phyloP scores from a whole-genome alignment of 1,140 invertebrate species.

The Pseudomyrmex dendroicus region DNA sequence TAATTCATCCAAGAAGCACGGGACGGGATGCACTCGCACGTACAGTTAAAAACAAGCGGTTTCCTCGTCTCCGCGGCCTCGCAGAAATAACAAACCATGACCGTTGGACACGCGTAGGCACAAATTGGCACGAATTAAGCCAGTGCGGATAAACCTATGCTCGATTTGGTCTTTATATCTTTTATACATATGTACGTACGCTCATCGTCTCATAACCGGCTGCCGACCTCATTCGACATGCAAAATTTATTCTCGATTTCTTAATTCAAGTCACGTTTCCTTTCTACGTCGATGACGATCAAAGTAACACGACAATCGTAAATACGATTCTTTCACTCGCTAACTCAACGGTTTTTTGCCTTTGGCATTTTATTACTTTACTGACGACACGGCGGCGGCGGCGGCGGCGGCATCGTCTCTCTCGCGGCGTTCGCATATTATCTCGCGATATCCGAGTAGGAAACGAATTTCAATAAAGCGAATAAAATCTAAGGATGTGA shows the following conservation, averaged over 20 bases:
- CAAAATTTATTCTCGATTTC: slow-evolving; percentile 44
- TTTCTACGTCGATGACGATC: not conserved
- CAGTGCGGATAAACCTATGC: slow-evolving; percentile 72
- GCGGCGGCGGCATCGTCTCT: not conserved
- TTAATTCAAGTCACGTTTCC: slow-evolving; percentile 44
- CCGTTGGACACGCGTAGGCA: slow-evolving; percentile 66
- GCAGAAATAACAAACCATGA: slow-evolving; percentile 57
- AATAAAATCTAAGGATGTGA: slow-evolving; percentile 33
- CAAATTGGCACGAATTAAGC: slow-evolving; percentile 77
- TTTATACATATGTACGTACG: too few relatives aligned
- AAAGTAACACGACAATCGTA: not conserved
- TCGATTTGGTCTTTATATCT: slow-evolving; percentile 44
- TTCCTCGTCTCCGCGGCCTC: slow-evolving; percentile 50
- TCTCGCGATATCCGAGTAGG: not conserved
- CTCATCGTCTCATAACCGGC: not conserved
- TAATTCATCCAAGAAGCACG: slow-evolving; percentile 55
- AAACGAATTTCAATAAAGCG: slow-evolving; percentile 34
- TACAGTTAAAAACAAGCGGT: slow-evolving; percentile 56
- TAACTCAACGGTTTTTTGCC: slow-evolving; percentile 19
- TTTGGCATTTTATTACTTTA: slow-evolving; percentile 56
- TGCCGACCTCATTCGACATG: not conserved
- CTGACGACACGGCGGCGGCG: not conserved
- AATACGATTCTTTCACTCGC: not conserved
- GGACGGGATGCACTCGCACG: slow-evolving; percentile 6
- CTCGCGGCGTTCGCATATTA: not conserved